Percentiles rank a stretch among this genome's conserved stretches.
phyloP scores from a whole-genome alignment of 2,888 invertebrate genomes.

The Drosophila quinaria region DNA sequence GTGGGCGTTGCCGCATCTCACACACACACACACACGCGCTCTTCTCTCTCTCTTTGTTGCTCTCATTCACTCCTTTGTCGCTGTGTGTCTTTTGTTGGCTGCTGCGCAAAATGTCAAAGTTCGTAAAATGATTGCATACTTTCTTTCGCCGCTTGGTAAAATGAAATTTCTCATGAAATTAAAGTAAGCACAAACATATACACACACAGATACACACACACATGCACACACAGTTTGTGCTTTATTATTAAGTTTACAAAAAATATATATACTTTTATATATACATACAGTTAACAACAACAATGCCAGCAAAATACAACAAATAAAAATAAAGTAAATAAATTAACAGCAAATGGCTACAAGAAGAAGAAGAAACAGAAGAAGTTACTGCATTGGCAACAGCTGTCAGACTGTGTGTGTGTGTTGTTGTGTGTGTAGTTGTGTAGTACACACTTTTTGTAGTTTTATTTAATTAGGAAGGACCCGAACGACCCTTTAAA shows the following conservation, averaged over 20 bases:
- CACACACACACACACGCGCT: not conserved
- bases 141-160: constrained; percentile 40
- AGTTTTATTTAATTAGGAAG: too few species aligned
- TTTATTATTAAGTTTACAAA: constrained; percentile 52
- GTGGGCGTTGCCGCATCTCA: constrained; percentile 19
- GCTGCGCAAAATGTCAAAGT: constrained; percentile 60
- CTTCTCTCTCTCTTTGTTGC: not conserved
- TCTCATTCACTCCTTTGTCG: constrained; percentile 15
- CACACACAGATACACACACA: constrained; percentile 12
- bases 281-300: constrained; percentile 31
- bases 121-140: constrained; percentile 67
- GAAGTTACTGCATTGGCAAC: too few species aligned
- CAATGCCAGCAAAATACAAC: constrained; percentile 16
- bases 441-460: too few species aligned
- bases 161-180: constrained; percentile 63
- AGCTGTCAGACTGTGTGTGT: too few species aligned
- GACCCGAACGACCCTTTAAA: too few species aligned
- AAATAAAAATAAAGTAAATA: constrained; percentile 1
- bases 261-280: constrained; percentile 4
- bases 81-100: constrained; percentile 15
- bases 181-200: constrained; percentile 46
- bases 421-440: too few species aligned
- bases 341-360: too few species aligned
- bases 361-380: too few species aligned
- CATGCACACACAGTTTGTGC: constrained; percentile 14